Evolutionary conservation across 2,113 vertebrate genomes (phyloP), one percentile per base, ranked within the genome.

Genomic region (Tyto alba): DNA sequence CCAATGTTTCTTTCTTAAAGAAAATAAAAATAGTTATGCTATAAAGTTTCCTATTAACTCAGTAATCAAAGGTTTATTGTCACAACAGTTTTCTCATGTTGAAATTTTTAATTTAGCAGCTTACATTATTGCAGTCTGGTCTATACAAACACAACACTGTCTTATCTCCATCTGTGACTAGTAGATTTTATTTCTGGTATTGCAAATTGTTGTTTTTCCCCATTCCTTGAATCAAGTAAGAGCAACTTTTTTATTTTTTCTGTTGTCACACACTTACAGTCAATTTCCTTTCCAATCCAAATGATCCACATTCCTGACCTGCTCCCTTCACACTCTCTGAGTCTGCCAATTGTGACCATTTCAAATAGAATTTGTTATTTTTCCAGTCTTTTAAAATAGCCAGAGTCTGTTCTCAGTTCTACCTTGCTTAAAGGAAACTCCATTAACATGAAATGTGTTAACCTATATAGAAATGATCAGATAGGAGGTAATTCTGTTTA

Each of bases 61-160:
- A 74, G 59, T 92, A 95, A 96, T 89, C 26, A 88, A 92, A 92
- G 16, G 41, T 89, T 96, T 96, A 95, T 83, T 95, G 52, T 77
- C 79, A 89, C 68, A 95, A 91, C 90, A 96, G 62, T 88, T 95
- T 96, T 87, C 47, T 83, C 76, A 71, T 85, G 72, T 81, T 96
- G 85, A 86, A 94, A 47, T 84, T 89, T 92, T 89, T 63, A 78
- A 67, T 38, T 89, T 95, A 92, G 91, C 95, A 95, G 92, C 79
- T 96, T 96, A 87, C 34, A 80, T 84, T 60, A 62, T 74, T 92
- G 23, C 82, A 89, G 48, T 92, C 59, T 95, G 55, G 16, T 87
- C 57, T 67, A 38, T 60, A 71, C 48, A 81, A 94, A 93, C 48
- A 80, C 32, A 85, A 68, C 34, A 27, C 69, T 78, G 40, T 75